Evolutionary conservation across 2,113 vertebrate species (phyloP).

Genomic region (Todiramphus saurophagus): DNA sequence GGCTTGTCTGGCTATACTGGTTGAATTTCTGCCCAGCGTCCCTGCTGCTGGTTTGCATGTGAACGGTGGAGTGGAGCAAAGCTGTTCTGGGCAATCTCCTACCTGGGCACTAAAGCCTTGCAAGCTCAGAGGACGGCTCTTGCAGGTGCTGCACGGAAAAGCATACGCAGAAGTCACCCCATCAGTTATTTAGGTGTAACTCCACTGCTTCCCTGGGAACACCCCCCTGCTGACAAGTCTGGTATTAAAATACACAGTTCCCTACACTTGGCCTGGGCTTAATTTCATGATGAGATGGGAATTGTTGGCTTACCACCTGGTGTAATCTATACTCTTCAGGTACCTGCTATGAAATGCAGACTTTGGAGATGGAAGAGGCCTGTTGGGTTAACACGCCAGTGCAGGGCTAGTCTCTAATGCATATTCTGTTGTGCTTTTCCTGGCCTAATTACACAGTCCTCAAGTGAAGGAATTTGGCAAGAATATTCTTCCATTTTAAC

Average conservation of each 20-base stretch:
- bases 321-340: not conserved
- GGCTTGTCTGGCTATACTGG: not conserved
- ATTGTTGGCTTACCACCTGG: constrained; percentile 13
- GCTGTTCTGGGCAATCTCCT: not conserved
- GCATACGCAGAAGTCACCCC: not conserved
- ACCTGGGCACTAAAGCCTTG: not conserved
- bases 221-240: not conserved
- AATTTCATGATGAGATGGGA: not conserved
- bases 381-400: not conserved
- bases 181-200: not conserved
- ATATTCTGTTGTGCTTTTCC: constrained; percentile 45
- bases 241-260: not conserved
- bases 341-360: not conserved
- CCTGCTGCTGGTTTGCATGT: not conserved
- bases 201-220: not conserved
- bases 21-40: not conserved
- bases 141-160: not conserved
- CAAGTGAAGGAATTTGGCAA: constrained; percentile 40
- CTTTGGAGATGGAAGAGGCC: not conserved
- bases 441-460: constrained; percentile 31
- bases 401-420: not conserved
- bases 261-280: not conserved
- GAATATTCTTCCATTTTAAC: not conserved
- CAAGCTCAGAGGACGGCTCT: not conserved
- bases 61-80: not conserved